Evolutionary conservation across 2,888 invertebrate genomes (phyloP), one percentile per base, ranked within the genome.

Genomic region (Oithona nana): DNA sequence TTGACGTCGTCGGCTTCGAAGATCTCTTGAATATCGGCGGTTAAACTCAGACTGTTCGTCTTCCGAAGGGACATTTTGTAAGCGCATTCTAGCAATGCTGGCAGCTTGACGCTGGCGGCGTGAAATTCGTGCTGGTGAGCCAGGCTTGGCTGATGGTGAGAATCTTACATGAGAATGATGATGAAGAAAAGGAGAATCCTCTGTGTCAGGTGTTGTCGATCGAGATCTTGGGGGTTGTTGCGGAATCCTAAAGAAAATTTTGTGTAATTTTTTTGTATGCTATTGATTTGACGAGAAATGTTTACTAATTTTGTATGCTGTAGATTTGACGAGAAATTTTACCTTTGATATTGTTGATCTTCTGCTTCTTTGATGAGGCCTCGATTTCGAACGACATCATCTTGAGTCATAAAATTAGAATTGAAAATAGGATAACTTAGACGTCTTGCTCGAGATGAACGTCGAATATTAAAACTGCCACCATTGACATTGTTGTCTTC

Each of bases 31-130:
- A 39, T 56, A 62, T 16, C 28, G 39, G 20, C 55, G 30, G 3
- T 62, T 30, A 28, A 62, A 62, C 56, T 62, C 62, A 24, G 22
- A 26, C 28, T 62, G 62, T 28, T 62, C 62, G 39, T 62, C 54
- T 48, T 62, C 56, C 3, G 54, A 54, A 6, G 54, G 22, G 16
- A 54, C 22, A 54, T 54, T 54, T 20, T 54, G 54, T 26, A 54
- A 26, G 13, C 26, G 20, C 6, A 54, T 26, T 54, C 54, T 20
- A 2, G 24, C 24, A 20, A 54, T 24, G 16, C 39, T 39, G 16
- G 39, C 39, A 6, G 39, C 39, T 16, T 6, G 8, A 11, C 39
- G 39, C 39, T 39, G 39, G 39, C 39, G 8, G 3, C 54, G 54
- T 2, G 24, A 26, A 20, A 20, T 16, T 3, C 54, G 20, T 16